phyloP scores from a whole-genome alignment of 2,888 invertebrate genomes.

The Cryptops parisi region DNA sequence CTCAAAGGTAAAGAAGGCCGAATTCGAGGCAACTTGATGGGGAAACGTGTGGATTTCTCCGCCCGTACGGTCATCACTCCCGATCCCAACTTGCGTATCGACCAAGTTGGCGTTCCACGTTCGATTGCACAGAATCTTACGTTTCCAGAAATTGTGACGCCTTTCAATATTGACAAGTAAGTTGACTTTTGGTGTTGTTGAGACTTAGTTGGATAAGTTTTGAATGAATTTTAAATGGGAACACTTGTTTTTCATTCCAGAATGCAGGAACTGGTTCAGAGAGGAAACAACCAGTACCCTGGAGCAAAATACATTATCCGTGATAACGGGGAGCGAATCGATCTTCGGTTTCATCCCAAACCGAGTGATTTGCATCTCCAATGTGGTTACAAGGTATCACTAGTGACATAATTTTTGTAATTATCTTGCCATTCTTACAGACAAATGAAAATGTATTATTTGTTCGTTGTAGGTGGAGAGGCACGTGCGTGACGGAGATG shows the following conservation, averaged over 20 bases:
- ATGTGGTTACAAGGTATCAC: conserved; percentile 63
- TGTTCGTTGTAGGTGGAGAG: conserved; percentile 56
- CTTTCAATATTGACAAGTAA: conserved; percentile 92
- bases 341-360: conserved; percentile 95
- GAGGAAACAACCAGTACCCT: conserved; percentile 97
- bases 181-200: conserved; percentile 21
- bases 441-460: background rate
- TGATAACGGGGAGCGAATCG: conserved; percentile 97
- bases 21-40: conserved; percentile 98
- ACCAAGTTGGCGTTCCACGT: conserved; percentile 94
- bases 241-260: conserved; percentile 26
- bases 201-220: background rate
- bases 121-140: conserved; percentile 98
- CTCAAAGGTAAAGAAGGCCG: conserved; percentile 86
- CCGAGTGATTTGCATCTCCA: conserved; percentile 91
- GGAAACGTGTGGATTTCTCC: conserved; percentile 98
- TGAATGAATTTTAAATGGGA: background rate
- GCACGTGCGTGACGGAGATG: conserved; percentile 93
- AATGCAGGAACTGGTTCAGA: conserved; percentile 80
- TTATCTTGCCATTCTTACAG: conserved; percentile 21
- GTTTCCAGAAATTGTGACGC: conserved; percentile 97
- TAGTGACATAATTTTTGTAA: conserved; percentile 20
- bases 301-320: conserved; percentile 98
- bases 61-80: conserved; percentile 98
- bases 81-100: conserved; percentile 85